A percentile compares a stretch with the other conserved stretches of the same genome.
Evolutionary conservation across 1,140 invertebrate species (phyloP).

Genomic region (Drosophila miranda): DNA sequence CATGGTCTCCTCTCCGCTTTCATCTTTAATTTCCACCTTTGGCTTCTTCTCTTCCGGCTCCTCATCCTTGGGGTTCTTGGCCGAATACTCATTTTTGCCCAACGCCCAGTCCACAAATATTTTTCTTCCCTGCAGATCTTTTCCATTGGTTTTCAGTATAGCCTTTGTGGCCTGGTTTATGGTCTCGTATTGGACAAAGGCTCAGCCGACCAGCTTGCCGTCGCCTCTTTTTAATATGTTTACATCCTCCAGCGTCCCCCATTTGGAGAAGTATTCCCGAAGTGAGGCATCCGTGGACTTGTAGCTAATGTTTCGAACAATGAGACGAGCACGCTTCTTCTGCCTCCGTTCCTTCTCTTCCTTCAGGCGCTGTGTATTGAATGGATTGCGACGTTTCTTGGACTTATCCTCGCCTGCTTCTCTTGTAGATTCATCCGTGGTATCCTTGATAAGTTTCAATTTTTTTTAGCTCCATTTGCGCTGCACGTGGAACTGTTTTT

Average conservation of each 20-base stretch:
- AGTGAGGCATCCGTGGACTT: conserved; percentile 89
- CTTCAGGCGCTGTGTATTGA: conserved; percentile 68
- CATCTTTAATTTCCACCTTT: conserved; percentile 72
- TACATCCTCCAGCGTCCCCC: conserved; percentile 90
- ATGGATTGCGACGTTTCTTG: conserved; percentile 67
- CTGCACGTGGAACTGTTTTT: conserved; percentile 61
- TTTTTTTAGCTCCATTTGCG: conserved; percentile 61
- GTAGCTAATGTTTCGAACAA: conserved; percentile 91
- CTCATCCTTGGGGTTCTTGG: conserved; percentile 77
- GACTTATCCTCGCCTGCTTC: conserved; percentile 6
- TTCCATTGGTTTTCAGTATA: conserved; percentile 89
- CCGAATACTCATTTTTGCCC: conserved; percentile 88
- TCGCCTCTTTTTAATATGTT: conserved; percentile 90
- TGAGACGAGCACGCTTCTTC: conserved; percentile 84
- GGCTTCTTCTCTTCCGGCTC: conserved; percentile 73
- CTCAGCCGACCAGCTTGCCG: conserved; percentile 92
- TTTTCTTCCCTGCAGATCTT: conserved; percentile 88
- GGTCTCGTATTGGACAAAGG: conserved; percentile 91
- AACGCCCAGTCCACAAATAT: conserved; percentile 94
- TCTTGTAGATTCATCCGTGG: conserved; percentile 22
- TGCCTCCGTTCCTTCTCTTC: conserved; percentile 76
- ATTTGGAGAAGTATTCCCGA: conserved; percentile 88
- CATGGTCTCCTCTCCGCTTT: conserved; percentile 69
- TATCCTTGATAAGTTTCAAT: conserved; percentile 53
- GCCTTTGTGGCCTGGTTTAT: conserved; percentile 91